A percentile compares a stretch with the other conserved stretches of the same genome.
phyloP scores from a whole-genome alignment of 2,113 vertebrate species.

The Alligator mississippiensis region DNA sequence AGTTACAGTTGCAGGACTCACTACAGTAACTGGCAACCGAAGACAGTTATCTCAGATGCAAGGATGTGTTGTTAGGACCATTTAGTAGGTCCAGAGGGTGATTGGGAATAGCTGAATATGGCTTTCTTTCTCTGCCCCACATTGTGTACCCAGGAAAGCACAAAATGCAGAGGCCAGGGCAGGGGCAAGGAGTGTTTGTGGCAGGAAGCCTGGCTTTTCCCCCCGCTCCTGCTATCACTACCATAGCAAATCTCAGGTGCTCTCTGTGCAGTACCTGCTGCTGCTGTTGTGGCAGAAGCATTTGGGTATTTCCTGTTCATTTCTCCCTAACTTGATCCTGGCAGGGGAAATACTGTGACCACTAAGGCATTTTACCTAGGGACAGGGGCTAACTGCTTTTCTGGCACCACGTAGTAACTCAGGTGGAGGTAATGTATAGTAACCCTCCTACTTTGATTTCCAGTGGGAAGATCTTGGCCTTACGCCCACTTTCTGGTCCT shows the following conservation, averaged over 20 bases:
- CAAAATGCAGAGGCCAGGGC: neutral
- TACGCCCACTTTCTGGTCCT: too few relatives aligned
- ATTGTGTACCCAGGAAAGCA: neutral
- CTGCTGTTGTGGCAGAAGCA: slow-evolving; percentile 43
- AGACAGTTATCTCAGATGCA: neutral
- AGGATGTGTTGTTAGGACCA: neutral
- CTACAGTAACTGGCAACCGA: neutral
- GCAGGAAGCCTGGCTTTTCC: neutral
- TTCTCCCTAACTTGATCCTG: too few relatives aligned
- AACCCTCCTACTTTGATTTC: too few relatives aligned
- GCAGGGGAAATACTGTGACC: too few relatives aligned
- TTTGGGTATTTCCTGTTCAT: neutral
- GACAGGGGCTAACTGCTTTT: too few relatives aligned
- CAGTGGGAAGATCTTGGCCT: too few relatives aligned
- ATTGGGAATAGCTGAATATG: neutral
- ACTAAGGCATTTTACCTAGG: too few relatives aligned
- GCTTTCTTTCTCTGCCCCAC: neutral
- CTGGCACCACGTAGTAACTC: too few relatives aligned
- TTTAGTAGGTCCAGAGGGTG: neutral
- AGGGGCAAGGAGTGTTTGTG: neutral
- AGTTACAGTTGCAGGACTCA: neutral
- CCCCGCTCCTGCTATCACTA: accelerated
- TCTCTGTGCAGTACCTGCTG: slow-evolving; percentile 42
- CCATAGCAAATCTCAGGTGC: slow-evolving; percentile 3
- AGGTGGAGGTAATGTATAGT: too few relatives aligned